Conservation (phyloP, 2,113 vertebrate genomes). For the Leucopsar rothschildi region DNA sequence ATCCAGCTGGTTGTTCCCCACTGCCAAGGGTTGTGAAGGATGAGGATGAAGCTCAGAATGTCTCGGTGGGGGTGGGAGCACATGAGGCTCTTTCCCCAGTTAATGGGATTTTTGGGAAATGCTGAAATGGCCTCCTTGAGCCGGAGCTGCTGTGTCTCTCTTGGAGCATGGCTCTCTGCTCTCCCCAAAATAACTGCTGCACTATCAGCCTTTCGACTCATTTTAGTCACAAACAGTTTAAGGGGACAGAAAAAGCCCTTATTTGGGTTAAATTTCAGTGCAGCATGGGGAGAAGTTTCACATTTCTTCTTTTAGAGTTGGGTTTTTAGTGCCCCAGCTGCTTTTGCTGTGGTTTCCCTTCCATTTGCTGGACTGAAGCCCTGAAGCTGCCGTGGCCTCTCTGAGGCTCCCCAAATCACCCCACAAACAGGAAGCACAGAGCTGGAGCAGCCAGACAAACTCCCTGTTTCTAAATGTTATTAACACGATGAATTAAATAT, state of each 20-base stretch:
- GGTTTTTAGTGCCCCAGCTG: not conserved
- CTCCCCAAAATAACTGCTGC: not conserved
- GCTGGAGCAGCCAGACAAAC: not conserved
- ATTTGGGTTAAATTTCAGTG: not conserved
- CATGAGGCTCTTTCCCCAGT: not conserved
- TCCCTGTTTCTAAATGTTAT: rapidly evolving
- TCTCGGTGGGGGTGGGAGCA: not conserved
- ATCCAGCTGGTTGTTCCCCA: not conserved
- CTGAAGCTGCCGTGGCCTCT: rapidly evolving
- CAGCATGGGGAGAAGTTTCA: not conserved
- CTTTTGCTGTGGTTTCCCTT: not conserved
- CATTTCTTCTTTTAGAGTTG: not conserved
- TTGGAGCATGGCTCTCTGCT: rapidly evolving
- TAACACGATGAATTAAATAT: conserved; percentile 30
- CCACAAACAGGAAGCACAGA: not conserved
- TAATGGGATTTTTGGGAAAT: not conserved
- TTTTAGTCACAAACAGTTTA: not conserved
- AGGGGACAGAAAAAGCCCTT: not conserved
- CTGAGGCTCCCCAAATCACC: not conserved
- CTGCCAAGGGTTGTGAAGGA: not conserved
- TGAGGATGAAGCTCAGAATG: not conserved
- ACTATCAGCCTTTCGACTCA: rapidly evolving
- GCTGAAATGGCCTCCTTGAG: not conserved
- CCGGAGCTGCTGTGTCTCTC: rapidly evolving
- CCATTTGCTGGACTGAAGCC: rapidly evolving